Conservation (phyloP, 2,113 vertebrate species). For the Illadopsis cleaveri region DNA sequence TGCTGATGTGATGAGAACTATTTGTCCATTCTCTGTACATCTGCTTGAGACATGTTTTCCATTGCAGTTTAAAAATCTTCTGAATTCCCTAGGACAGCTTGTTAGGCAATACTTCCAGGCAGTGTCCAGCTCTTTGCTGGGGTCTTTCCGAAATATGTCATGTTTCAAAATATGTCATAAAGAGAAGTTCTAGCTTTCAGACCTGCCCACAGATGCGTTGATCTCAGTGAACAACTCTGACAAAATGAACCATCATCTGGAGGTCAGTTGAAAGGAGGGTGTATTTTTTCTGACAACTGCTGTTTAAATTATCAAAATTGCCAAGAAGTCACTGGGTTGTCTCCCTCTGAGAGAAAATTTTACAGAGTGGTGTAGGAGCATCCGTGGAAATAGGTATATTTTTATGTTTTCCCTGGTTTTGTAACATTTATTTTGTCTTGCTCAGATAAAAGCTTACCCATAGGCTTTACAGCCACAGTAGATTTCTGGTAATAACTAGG, state of each 20-base stretch:
- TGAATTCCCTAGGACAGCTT: not conserved
- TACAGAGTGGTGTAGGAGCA: too few relatives aligned
- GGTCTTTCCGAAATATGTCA: not conserved
- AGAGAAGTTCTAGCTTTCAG: not conserved
- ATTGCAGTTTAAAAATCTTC: not conserved
- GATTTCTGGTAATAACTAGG: not conserved
- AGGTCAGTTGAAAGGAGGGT: not conserved
- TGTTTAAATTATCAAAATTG: not conserved
- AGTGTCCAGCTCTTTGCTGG: not conserved
- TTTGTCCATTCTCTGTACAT: not conserved
- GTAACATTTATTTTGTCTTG: not conserved
- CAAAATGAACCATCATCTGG: not conserved
- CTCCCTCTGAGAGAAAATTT: not conserved
- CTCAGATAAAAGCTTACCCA: not conserved
- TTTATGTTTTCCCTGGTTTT: not conserved
- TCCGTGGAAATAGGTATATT: not conserved
- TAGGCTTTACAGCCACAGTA: not conserved
- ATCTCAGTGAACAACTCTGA: not conserved
- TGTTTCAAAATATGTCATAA: not conserved
- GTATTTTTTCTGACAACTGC: not conserved
- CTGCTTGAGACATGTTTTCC: not conserved
- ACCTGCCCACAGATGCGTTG: not conserved
- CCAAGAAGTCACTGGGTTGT: not conserved
- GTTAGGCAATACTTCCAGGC: not conserved
- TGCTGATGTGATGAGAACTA: not conserved